Base-by-base conservation (phyloP, 2,113 vertebrate genomes). In the Plecturocebus donacophilus region DNA sequence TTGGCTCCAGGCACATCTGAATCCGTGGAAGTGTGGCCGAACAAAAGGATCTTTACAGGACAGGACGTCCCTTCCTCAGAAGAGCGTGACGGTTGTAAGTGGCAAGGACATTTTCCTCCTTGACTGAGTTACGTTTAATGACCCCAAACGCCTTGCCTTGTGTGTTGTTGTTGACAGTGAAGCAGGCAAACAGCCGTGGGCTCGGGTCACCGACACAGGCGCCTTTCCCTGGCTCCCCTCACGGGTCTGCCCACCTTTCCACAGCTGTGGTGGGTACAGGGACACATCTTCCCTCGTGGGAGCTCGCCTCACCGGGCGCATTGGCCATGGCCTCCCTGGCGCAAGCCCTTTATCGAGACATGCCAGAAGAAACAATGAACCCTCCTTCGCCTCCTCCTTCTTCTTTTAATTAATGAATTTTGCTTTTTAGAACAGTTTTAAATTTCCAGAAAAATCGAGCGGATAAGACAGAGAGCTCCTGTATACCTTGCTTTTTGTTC, bases 401-500 rank as follows among this genome's bases (percentile, higher is more conserved):
- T 86, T 20, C 17, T 40, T 25, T 66, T 54, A 23, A 77, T 76
- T 76, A 52, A 9, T 27, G 27, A 23, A 52, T 87, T 58, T 17
- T 10, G 21, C n/a, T 89, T 82, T 81, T 52, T 14, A 49, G 66
- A 83, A 52, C 11, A 45, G n/a, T 68, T 40, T 70, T 49, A 38
- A 82, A 52, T 47, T 75, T 82, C 49, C 3, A 73, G 38, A 38
- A 30, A 42, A 42, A 8, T 21, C 4, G 35, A 83, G 56, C 12
- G 10, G 5, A 30, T 12, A 47, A 47, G 16, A 25, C 14, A 47
- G 16, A 25, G 10, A 47, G 23, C 30, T 79, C 42, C 52, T 30
- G 4, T 19, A 6, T 7, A 38, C 8, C 10, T 40, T 27, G 17
- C 47, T 32, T 6, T 0, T 0, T 0, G 61, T 20, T 38, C 30